These are phyloP conservation scores for Calidris pygmaea DNA, from an alignment of 2,113 vertebrate genomes.

Conservation along the genomic window DNA sequence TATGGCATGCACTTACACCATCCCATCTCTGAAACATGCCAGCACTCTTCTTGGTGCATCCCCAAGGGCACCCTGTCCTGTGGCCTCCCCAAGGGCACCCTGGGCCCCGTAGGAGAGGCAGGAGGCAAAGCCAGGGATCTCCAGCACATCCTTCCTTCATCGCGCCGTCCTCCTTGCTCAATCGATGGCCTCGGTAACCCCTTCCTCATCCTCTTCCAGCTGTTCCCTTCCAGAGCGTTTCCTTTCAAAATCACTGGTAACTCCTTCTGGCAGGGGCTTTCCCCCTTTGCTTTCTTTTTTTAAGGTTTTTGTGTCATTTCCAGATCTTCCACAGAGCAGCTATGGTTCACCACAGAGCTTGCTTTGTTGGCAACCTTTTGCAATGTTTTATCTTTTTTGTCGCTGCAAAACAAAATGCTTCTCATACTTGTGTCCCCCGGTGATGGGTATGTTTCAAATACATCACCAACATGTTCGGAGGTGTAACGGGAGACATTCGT, in stretches of 20 bases:
- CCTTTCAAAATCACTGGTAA: background rate
- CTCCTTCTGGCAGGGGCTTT: background rate
- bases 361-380: background rate
- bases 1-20: background rate
- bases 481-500: background rate
- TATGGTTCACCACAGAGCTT: background rate
- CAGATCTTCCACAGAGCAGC: background rate
- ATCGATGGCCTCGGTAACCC: background rate
- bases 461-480: rapidly evolving
- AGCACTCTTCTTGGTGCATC: background rate
- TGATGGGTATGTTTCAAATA: background rate
- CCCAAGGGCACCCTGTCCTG: background rate
- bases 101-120: background rate
- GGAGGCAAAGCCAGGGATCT: background rate
- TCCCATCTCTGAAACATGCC: background rate
- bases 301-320: background rate
- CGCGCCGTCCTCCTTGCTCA: background rate
- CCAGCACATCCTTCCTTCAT: background rate
- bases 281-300: background rate
- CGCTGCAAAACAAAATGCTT: background rate
- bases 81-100: background rate
- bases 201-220: background rate
- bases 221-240: background rate
- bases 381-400: background rate
- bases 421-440: background rate